Conservation (phyloP, 1,140 invertebrate species). For the Drosophila simulans region DNA sequence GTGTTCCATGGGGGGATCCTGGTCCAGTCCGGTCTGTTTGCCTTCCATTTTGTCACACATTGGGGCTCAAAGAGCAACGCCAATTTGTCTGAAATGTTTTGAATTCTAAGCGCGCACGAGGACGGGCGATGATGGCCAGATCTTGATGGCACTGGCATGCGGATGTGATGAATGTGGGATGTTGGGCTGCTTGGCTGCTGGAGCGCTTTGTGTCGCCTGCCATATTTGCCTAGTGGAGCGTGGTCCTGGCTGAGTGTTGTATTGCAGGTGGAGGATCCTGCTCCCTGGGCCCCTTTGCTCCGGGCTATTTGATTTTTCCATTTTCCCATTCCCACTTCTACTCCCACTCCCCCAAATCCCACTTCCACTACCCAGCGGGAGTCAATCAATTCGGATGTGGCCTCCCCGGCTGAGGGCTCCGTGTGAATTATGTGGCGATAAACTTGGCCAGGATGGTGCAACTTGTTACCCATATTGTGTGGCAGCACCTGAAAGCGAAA, state of each 20-base stretch:
- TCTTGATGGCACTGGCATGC: conserved; percentile 20
- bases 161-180: conserved; percentile 51
- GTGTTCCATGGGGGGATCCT: background rate
- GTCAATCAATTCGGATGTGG: conserved; percentile 68
- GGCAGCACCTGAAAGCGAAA: conserved; percentile 72
- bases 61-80: conserved; percentile 75
- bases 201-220: conserved; percentile 55
- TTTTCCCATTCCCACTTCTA: conserved; percentile 45
- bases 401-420: conserved; percentile 9
- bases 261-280: conserved; percentile 11
- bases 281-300: background rate
- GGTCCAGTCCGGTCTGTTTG: conserved; percentile 53
- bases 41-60: conserved; percentile 79
- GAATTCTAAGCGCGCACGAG: conserved; percentile 69
- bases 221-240: conserved; percentile 51
- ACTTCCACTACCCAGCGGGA: conserved; percentile 28
- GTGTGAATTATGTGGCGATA: conserved; percentile 80
- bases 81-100: conserved; percentile 82
- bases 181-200: background rate
- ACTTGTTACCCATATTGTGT: conserved; percentile 79
- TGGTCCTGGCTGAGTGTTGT: conserved; percentile 48
- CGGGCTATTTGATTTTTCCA: conserved; percentile 56
- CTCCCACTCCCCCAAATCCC: conserved; percentile 11
- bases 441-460: conserved; percentile 73
- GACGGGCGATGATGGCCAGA: conserved; percentile 18